A percentile compares a stretch with the other conserved stretches of the same genome.
Conservation (phyloP, 1,140 invertebrate species). For the Drosophila murphyi region DNA sequence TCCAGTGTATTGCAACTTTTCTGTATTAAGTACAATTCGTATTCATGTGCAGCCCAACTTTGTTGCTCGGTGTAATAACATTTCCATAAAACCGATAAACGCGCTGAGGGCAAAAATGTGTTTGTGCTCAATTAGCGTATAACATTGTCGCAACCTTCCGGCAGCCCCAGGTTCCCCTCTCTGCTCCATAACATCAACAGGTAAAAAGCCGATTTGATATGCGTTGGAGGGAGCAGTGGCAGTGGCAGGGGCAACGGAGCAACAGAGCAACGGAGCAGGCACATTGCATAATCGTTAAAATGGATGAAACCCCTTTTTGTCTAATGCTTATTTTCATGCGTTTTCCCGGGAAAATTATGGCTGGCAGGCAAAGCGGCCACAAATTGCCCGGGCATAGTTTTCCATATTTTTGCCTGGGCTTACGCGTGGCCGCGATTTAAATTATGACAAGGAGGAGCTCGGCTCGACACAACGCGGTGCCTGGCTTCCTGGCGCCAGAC, state of each 20-base stretch:
- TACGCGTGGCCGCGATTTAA: conserved; percentile 74
- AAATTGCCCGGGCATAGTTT: conserved; percentile 65
- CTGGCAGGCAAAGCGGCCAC: conserved; percentile 30
- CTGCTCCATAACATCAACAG: conserved; percentile 60
- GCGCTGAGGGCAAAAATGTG: conserved; percentile 50
- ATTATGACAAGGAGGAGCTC: conserved; percentile 59
- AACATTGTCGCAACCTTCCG: conserved; percentile 73
- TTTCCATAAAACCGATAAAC: conserved; percentile 53
- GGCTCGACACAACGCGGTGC: conserved; percentile 17
- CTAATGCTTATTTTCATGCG: conserved; percentile 76
- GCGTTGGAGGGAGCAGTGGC: conserved; percentile 23
- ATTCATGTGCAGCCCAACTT: conserved; percentile 1
- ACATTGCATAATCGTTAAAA: conserved; percentile 51
- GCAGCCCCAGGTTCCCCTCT: conserved; percentile 37
- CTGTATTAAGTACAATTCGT: neutral
- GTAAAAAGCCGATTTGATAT: conserved; percentile 73
- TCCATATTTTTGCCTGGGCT: conserved; percentile 61
- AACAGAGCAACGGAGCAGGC: conserved; percentile 17
- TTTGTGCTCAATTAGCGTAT: conserved; percentile 76
- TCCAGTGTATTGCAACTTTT: neutral
- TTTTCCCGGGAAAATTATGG: conserved; percentile 73
- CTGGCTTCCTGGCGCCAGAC: conserved; percentile 62
- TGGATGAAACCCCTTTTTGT: conserved; percentile 47
- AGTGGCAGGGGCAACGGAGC: no score
- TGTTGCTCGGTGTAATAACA: conserved; percentile 51